phyloP scores from a whole-genome alignment of 2,888 invertebrate genomes.

The Lissocephala sabroskyi region DNA sequence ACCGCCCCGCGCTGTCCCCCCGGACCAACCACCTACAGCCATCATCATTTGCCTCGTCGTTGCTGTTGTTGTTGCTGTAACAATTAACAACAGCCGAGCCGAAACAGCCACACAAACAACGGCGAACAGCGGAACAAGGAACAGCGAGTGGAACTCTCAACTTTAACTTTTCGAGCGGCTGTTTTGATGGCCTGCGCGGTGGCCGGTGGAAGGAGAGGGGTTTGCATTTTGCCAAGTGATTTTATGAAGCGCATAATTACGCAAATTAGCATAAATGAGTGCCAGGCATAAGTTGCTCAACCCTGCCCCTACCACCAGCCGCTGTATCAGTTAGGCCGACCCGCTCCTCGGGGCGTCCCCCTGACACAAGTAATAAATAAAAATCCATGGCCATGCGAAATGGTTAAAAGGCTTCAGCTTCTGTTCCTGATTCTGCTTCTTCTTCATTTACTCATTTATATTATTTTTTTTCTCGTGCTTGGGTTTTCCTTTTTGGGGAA shows the following conservation, averaged over 20 bases:
- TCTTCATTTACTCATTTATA: no score
- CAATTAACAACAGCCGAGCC: slow-evolving; percentile 20
- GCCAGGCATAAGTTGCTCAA: slow-evolving; percentile 12
- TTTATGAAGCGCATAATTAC: slow-evolving; percentile 63
- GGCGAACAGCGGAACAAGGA: no score
- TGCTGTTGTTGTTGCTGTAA: slow-evolving; percentile 7
- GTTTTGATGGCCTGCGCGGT: neutral
- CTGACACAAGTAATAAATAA: slow-evolving; percentile 8
- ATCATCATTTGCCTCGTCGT: neutral
- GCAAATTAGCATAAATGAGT: slow-evolving; percentile 65
- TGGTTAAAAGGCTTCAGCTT: slow-evolving; percentile 38
- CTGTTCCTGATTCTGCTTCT: no score
- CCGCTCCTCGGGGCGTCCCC: neutral
- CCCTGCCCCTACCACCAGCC: slow-evolving; percentile 1
- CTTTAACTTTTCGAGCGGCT: slow-evolving; percentile 23
- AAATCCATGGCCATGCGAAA: slow-evolving; percentile 21
- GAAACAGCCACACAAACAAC: no score
- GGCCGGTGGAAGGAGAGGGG: no score
- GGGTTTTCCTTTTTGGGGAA: slow-evolving; percentile 28
- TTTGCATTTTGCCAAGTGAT: slow-evolving; percentile 51
- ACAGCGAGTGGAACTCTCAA: slow-evolving; percentile 1
- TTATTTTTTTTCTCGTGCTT: no score
- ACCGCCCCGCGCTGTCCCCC: slow-evolving; percentile 17
- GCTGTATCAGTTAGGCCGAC: no score
- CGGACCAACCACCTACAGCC: no score